Conservation (phyloP, 2,113 vertebrate species). For the Cettia cetti region DNA sequence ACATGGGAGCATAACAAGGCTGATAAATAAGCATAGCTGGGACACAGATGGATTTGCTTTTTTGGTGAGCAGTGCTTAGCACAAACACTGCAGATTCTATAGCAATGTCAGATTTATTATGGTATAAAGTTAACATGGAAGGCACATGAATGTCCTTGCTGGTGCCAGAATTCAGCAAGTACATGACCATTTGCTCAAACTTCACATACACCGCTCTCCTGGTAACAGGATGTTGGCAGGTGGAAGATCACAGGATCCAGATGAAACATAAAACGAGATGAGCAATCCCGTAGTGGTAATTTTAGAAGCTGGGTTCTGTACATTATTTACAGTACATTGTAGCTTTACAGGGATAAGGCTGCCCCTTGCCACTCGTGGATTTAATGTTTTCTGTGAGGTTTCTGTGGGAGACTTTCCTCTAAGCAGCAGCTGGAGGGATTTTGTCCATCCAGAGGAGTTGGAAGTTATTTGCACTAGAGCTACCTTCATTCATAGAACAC, state of each 20-base stretch:
- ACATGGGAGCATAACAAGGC: neutral
- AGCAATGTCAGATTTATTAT: neutral
- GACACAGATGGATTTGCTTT: neutral
- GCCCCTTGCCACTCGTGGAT: neutral
- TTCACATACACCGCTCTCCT: constrained; percentile 1
- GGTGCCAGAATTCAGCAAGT: constrained; percentile 28
- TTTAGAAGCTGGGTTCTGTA: constrained; percentile 58
- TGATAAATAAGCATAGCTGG: neutral
- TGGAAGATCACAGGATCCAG: constrained; percentile 54
- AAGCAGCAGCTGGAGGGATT: neutral
- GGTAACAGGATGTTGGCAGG: constrained; percentile 60
- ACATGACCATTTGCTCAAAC: constrained; percentile 37
- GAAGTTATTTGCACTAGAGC: neutral
- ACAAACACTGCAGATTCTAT: neutral
- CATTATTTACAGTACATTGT: constrained; percentile 56
- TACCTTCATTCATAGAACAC: neutral
- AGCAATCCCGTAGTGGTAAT: constrained; percentile 33
- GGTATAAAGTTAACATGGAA: neutral
- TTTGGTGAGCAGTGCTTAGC: neutral
- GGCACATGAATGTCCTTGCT: neutral
- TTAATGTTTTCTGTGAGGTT: neutral
- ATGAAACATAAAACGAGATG: constrained; percentile 29
- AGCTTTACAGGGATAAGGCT: constrained; percentile 2
- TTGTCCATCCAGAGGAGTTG: neutral
- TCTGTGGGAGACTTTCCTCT: neutral